Percentiles rank a stretch among this genome's conserved stretches.
Evolutionary conservation across 2,113 vertebrate species (phyloP).

Genomic region (Gavialis gangeticus): DNA sequence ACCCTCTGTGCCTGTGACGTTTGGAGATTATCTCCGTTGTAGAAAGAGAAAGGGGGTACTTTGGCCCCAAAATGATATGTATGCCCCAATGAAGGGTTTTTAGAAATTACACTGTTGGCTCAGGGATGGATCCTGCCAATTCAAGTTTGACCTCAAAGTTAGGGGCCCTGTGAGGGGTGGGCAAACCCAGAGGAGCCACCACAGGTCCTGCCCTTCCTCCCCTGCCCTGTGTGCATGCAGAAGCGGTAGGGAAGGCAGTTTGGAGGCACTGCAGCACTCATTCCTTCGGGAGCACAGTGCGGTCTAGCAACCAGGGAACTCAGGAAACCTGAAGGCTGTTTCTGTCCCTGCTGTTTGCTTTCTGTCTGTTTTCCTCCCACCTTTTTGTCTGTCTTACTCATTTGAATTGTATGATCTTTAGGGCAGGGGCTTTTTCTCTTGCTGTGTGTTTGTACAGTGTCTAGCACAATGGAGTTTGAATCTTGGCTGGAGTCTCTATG

Average conservation of each 20-base stretch:
- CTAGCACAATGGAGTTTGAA: background rate
- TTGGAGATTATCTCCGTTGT: background rate
- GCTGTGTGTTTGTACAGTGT: background rate
- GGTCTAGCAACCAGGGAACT: background rate
- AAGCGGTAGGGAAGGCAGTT: background rate
- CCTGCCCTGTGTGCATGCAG: background rate
- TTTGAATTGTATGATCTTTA: rapidly evolving
- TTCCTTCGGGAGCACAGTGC: background rate
- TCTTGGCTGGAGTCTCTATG: background rate
- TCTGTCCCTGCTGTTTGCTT: background rate
- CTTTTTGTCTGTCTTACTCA: background rate
- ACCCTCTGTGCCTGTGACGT: background rate
- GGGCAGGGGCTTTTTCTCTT: background rate
- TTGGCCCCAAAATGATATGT: background rate
- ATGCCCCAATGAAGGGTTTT: background rate
- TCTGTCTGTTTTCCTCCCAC: background rate
- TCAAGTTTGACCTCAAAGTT: background rate
- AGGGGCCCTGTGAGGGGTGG: background rate
- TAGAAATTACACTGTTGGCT: background rate
- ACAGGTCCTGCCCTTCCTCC: background rate
- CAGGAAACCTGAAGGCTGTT: background rate
- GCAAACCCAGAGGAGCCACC: background rate
- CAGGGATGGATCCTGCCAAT: background rate
- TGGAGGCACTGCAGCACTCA: background rate
- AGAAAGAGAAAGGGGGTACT: background rate